phyloP scores from a whole-genome alignment of 2,888 invertebrate genomes.

The Cryptocephalus moraei region DNA sequence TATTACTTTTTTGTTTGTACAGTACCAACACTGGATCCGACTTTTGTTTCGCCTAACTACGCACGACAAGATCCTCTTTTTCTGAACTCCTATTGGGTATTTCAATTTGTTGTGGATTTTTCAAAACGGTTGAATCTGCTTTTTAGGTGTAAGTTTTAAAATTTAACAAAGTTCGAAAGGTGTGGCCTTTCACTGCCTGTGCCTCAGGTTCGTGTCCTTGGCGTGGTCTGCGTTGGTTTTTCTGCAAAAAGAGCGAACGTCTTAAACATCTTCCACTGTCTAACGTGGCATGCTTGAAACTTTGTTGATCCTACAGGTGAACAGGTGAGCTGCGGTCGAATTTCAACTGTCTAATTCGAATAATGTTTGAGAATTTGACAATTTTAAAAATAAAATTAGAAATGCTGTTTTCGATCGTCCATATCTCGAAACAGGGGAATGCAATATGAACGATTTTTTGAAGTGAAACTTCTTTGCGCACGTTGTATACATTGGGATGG shows the following conservation, averaged over 20 bases:
- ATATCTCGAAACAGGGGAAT: too few species aligned
- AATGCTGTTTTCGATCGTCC: too few species aligned
- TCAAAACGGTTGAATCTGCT: neutral
- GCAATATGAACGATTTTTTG: too few species aligned
- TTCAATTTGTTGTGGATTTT: neutral
- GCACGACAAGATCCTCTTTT: conserved; percentile 4
- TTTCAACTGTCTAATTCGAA: too few species aligned
- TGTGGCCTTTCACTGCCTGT: conserved; percentile 35
- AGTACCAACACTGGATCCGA: conserved; percentile 17
- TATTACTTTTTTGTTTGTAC: conserved; percentile 15
- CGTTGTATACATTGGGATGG: too few species aligned
- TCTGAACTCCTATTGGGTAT: neutral
- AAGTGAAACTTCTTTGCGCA: too few species aligned
- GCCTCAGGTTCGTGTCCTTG: conserved; percentile 40
- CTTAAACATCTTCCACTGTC: too few species aligned
- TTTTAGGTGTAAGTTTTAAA: neutral
- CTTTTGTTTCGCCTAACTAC: conserved; percentile 5
- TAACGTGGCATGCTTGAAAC: too few species aligned
- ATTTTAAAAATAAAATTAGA: too few species aligned
- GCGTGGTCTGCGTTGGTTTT: conserved; percentile 42
- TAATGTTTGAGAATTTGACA: too few species aligned
- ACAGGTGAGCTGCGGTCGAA: too few species aligned
- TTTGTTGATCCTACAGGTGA: too few species aligned
- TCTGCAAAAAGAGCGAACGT: conserved; percentile 27
- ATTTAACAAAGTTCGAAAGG: conserved; percentile 8